Evolutionary conservation across 2,888 invertebrate genomes (phyloP), one percentile per base, ranked within the genome.

Genomic region (Macrophya annulata): DNA sequence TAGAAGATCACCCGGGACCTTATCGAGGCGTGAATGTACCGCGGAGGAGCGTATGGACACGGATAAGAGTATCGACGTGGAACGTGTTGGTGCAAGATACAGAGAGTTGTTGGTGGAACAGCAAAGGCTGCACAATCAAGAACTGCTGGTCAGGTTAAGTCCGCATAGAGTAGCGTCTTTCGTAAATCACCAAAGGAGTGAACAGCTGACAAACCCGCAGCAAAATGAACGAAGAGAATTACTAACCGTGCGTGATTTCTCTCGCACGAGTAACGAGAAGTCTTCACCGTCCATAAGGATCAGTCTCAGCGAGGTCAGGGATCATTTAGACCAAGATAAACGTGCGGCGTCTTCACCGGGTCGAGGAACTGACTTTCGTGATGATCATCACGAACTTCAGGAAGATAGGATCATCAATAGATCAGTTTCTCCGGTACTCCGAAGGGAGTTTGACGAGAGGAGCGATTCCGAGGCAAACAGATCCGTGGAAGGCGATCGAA

Each of bases 391-490:
- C 68, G 79, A 79, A 15, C 40, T 62, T 8, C 65, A 65, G 37
- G 85, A 85, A 4, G 85, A 87, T 12, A 89, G 90, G 85, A 89
- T 88, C 83, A 88, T 87, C 10, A 90, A 90, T 43, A 88, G 92
- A 62, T 92, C 92, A 31, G 90, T 92, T 59, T 92, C 93, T n/a
- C 92, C 92, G 25, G 90, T 89, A 51, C 89, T 90, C 43, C 89
- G 84, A 17, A 84, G 89, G 62, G 91, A 91, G 85, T 89, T 92
- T 84, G 93, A 93, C 87, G 93, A 93, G 79, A 89, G 92, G 51
- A 92, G 92, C 88, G 93, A 93, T 85, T 92, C 92, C 48, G 93
- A 93, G 85, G 91, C 92, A 62, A 91, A 92, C 87, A 89, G 92
- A 85, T 93, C 93, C n/a, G 82, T 93, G 45, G 93, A 93, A 71